A percentile compares a stretch with the other conserved stretches of the same genome.
Evolutionary conservation across 2,888 invertebrate species (phyloP).

Genomic region (Drepanosiphum platanoidis): DNA sequence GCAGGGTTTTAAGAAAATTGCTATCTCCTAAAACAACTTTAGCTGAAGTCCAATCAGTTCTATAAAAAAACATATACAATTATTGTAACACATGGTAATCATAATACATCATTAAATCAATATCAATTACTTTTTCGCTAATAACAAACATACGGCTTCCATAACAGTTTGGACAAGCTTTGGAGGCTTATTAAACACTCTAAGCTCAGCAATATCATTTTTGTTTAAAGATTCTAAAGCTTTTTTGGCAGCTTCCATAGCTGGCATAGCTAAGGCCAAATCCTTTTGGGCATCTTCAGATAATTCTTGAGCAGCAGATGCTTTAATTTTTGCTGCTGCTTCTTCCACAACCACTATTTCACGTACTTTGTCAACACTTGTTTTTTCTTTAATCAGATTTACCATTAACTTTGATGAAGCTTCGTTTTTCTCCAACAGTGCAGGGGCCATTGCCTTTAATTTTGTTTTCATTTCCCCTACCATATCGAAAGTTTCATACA

Average conservation of each 20-base stretch:
- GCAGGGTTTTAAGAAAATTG: conserved; percentile 83
- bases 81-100: not conserved
- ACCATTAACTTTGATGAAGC: conserved; percentile 81
- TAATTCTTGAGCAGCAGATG: conserved; percentile 82
- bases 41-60: conserved; percentile 85
- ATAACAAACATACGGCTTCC: conserved; percentile 85
- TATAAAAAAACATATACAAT: too few relatives aligned
- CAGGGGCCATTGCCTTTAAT: conserved; percentile 82
- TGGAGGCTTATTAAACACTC: conserved; percentile 75
- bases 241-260: conserved; percentile 83
- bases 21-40: conserved; percentile 83
- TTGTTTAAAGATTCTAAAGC: conserved; percentile 88
- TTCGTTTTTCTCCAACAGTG: conserved; percentile 79
- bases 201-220: conserved; percentile 87
- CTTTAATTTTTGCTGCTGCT: conserved; percentile 86
- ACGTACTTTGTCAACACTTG: conserved; percentile 83
- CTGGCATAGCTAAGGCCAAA: conserved; percentile 86
- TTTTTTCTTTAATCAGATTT: conserved; percentile 81
- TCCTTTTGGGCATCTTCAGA: conserved; percentile 88
- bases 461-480: conserved; percentile 88
- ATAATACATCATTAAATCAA: not conserved
- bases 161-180: conserved; percentile 87
- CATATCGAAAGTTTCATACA: conserved; percentile 82
- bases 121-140: not conserved
- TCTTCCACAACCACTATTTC: conserved; percentile 84